Percentiles rank a stretch among this genome's conserved stretches.
These are phyloP conservation scores for Prunella himalayana DNA, from an alignment of 2,113 vertebrate genomes.

Conservation along the genomic window DNA sequence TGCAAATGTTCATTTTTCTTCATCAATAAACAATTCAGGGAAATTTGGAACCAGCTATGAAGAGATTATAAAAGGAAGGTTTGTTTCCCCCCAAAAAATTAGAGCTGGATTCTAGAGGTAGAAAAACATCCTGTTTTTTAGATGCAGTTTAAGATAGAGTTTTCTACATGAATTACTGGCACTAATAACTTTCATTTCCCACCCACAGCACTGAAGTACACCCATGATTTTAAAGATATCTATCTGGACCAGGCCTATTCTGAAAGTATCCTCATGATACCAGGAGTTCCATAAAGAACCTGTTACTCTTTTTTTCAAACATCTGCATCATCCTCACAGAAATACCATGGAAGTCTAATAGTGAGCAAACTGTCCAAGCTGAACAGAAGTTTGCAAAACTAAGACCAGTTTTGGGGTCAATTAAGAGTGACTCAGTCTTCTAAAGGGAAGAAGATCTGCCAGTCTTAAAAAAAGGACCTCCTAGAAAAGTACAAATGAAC, in stretches of 20 bases:
- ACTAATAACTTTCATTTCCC: neutral
- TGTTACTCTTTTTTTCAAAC: neutral
- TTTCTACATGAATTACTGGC: conserved; percentile 20
- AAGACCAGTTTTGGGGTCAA: neutral
- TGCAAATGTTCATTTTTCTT: neutral
- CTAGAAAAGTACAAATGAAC: neutral
- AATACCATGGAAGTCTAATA: neutral
- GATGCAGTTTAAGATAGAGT: conserved; percentile 28
- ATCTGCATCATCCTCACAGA: neutral
- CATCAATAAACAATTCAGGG: conserved; percentile 35
- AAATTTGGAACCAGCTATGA: neutral
- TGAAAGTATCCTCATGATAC: neutral
- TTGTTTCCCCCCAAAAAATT: neutral
- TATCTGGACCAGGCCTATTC: neutral
- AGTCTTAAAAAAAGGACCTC: neutral
- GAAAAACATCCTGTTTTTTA: conserved; percentile 46
- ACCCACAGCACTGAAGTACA: neutral
- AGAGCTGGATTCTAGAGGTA: neutral
- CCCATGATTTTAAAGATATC: neutral
- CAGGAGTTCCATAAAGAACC: neutral
- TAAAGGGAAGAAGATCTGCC: accelerated
- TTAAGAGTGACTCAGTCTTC: neutral
- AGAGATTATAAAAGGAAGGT: neutral
- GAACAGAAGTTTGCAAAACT: neutral
- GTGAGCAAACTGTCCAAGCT: neutral